phyloP scores from a whole-genome alignment of 1,140 invertebrate species.

The Cylas formicarius region DNA sequence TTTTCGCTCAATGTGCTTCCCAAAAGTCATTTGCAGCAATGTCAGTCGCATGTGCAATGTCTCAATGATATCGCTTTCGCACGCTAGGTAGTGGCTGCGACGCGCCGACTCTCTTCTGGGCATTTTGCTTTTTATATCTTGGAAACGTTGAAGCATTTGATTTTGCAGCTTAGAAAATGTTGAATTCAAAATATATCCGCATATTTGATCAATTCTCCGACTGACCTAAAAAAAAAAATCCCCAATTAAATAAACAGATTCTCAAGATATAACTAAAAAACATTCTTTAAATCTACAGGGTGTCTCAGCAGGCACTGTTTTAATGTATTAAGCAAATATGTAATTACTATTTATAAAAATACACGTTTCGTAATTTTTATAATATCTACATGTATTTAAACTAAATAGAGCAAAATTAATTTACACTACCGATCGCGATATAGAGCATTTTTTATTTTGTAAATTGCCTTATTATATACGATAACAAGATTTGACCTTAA shows the following conservation, averaged over 20 bases:
- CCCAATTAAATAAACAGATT: background rate
- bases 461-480: too few species aligned
- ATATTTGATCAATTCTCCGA: constrained; percentile 67
- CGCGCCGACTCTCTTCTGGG: constrained; percentile 77
- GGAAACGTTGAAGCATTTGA: constrained; percentile 72
- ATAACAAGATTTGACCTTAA: too few species aligned
- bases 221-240: constrained; percentile 55
- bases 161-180: constrained; percentile 74
- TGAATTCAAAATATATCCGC: constrained; percentile 68
- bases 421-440: too few species aligned
- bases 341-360: too few species aligned
- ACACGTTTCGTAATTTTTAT: too few species aligned
- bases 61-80: constrained; percentile 83
- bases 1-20: constrained; percentile 83
- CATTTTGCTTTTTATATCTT: constrained; percentile 82
- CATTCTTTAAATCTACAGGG: background rate
- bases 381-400: too few species aligned
- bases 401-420: too few species aligned
- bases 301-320: background rate
- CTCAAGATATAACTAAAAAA: constrained; percentile 2
- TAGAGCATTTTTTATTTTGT: too few species aligned
- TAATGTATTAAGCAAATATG: too few species aligned
- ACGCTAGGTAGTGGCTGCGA: constrained; percentile 73
- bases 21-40: constrained; percentile 82
- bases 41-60: constrained; percentile 81